These are phyloP conservation scores for Mongoloraphidia duomilia DNA, from an alignment of 2,888 invertebrate genomes.

Conservation along the genomic window DNA sequence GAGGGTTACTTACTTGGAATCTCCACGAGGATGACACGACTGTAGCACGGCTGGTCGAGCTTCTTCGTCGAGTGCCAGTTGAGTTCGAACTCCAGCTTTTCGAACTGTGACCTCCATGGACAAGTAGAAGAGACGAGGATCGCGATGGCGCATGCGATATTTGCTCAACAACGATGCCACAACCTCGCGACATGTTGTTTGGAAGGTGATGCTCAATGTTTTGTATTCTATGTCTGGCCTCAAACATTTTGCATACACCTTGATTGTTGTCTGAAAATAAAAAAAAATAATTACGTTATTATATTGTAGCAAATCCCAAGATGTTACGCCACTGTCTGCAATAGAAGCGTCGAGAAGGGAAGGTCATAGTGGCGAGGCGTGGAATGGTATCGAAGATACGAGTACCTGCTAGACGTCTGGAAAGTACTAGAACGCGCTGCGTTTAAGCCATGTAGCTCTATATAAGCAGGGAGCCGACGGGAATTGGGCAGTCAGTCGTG, in stretches of 20 bases:
- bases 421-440: too few species aligned
- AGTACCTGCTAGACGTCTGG: too few species aligned
- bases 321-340: too few species aligned
- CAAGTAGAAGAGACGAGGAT: conserved; percentile 82
- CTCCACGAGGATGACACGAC: conserved; percentile 86
- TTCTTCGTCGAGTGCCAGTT: conserved; percentile 73
- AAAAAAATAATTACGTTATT: conserved; percentile 12
- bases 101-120: conserved; percentile 88
- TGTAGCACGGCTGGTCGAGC: conserved; percentile 82
- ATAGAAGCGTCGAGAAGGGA: too few species aligned
- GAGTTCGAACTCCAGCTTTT: conserved; percentile 67
- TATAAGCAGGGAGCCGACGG: too few species aligned
- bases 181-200: conserved; percentile 77
- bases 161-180: conserved; percentile 73
- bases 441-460: too few species aligned
- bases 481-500: too few species aligned
- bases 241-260: conserved; percentile 79
- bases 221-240: conserved; percentile 93
- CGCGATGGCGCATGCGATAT: conserved; percentile 75
- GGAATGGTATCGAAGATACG: too few species aligned
- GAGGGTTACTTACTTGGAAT: conserved; percentile 55
- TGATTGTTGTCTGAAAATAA: conserved; percentile 69
- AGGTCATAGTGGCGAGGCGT: too few species aligned
- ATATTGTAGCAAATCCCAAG: not conserved
- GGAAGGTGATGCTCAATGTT: conserved; percentile 78